Conservation (phyloP, 2,888 invertebrate species). For the Habrosyne pyritoides region DNA sequence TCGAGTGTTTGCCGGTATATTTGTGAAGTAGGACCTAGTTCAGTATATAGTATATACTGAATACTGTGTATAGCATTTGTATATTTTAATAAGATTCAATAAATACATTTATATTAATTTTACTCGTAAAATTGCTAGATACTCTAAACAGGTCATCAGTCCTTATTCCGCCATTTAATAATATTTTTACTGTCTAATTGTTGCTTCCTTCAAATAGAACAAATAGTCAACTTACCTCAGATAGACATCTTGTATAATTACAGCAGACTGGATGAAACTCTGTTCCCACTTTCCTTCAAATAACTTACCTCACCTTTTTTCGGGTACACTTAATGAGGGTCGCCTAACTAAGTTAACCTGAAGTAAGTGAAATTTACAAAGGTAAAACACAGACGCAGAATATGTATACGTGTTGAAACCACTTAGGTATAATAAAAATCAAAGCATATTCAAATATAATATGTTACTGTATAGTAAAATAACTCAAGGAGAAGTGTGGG, state of each 20-base stretch:
- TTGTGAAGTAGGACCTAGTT: neutral
- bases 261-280: neutral
- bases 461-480: neutral
- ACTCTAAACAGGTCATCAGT: too few species aligned
- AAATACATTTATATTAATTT: neutral
- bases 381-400: slow-evolving; percentile 1
- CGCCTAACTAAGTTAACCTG: slow-evolving; percentile 36
- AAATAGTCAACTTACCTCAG: neutral
- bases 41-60: neutral
- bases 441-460: too few species aligned
- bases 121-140: too few species aligned
- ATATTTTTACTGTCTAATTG: too few species aligned
- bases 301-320: slow-evolving; percentile 4
- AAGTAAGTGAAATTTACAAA: slow-evolving; percentile 29
- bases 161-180: too few species aligned
- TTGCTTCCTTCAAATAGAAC: too few species aligned
- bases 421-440: neutral
- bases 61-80: neutral
- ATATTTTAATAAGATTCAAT: neutral
- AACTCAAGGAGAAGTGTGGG: neutral
- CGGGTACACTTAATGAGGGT: slow-evolving; percentile 36
- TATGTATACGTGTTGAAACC: neutral
- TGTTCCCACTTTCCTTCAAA: slow-evolving; percentile 3
- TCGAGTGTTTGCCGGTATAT: neutral
- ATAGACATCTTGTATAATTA: neutral